phyloP scores from a whole-genome alignment of 2,888 invertebrate species.

The Mythimna vitellina region DNA sequence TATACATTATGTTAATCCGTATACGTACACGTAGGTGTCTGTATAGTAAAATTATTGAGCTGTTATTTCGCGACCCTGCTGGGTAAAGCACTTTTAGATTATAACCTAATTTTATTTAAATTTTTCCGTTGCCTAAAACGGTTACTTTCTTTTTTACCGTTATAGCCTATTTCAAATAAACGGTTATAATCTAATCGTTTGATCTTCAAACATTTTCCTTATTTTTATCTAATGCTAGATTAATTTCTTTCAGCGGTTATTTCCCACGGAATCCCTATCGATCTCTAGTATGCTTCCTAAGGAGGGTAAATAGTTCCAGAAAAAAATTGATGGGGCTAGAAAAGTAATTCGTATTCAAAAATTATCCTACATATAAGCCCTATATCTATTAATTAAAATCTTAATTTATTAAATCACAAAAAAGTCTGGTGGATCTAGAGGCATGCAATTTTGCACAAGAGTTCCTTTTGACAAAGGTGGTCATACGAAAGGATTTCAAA shows the following conservation, averaged over 20 bases:
- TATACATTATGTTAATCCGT: conserved; percentile 24
- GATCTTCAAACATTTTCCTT: neutral
- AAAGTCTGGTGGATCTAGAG: neutral
- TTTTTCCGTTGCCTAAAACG: neutral
- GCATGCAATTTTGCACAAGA: neutral
- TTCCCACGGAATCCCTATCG: neutral
- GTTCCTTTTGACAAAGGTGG: too few species aligned
- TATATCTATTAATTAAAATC: too few species aligned
- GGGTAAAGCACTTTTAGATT: neutral
- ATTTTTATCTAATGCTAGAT: too few species aligned
- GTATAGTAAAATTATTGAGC: neutral
- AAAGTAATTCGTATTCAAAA: neutral
- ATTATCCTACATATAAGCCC: too few species aligned
- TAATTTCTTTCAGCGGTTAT: neutral
- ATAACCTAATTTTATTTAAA: neutral
- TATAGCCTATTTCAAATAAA: neutral
- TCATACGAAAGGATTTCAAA: neutral
- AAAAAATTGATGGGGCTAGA: neutral
- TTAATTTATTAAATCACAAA: neutral
- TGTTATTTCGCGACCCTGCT: neutral
- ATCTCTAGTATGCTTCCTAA: neutral
- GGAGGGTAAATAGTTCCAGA: neutral
- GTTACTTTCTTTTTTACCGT: neutral
- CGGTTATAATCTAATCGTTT: neutral
- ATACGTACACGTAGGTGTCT: neutral